phyloP scores from a whole-genome alignment of 2,797 vertebrate genomes.

The Thripadectes ignobilis region DNA sequence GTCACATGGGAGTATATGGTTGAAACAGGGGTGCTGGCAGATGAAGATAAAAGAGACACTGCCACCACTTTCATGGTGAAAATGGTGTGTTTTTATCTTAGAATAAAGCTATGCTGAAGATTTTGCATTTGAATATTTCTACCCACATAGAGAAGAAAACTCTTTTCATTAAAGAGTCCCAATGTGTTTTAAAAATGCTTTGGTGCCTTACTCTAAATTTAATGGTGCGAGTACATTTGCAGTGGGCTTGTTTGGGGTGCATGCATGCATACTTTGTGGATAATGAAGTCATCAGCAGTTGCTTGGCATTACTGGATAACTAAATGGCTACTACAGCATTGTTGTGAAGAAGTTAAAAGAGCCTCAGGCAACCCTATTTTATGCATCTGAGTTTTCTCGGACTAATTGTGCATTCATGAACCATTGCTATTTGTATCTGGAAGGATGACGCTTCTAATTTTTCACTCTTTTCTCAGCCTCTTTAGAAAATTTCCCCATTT shows the following conservation, averaged over 20 bases:
- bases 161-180: not conserved
- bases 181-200: conserved; percentile 8
- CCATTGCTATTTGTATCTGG: conserved; percentile 5
- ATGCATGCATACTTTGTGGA: conserved; percentile 43
- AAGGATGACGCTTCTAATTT: not conserved
- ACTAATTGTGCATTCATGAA: conserved; percentile 58
- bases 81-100: not conserved
- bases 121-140: conserved; percentile 7
- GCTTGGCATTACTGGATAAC: conserved; percentile 59
- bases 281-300: conserved; percentile 52
- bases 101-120: not conserved
- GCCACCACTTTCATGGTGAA: not conserved
- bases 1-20: not conserved
- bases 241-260: conserved; percentile 13
- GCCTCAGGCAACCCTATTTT: conserved; percentile 54
- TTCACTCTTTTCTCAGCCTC: not conserved
- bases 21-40: not conserved
- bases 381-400: conserved; percentile 50
- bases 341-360: conserved; percentile 44
- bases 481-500: not conserved
- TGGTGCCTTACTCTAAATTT: conserved; percentile 35
- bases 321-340: conserved; percentile 25
- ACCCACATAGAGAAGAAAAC: not conserved
- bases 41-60: not conserved
- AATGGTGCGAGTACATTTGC: conserved; percentile 30